Evolutionary conservation across 2,113 vertebrate genomes (phyloP).

Genomic region (Platichthys flesus): DNA sequence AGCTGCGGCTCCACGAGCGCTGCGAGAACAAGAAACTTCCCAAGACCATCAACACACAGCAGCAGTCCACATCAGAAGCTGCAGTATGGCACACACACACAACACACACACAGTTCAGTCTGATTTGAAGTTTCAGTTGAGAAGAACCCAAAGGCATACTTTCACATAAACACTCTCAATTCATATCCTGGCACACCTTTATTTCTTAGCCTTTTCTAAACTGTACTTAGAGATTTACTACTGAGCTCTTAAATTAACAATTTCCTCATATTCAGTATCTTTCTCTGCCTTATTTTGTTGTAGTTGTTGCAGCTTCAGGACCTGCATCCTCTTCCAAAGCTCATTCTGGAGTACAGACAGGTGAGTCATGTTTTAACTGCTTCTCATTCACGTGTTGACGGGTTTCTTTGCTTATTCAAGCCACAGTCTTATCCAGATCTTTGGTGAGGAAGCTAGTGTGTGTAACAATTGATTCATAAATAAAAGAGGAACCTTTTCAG

Average conservation of each 20-base stretch:
- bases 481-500: neutral
- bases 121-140: neutral
- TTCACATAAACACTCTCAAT: neutral
- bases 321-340: conserved; percentile 91
- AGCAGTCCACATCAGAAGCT: conserved; percentile 89
- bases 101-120: neutral
- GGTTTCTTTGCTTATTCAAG: neutral
- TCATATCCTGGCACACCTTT: neutral
- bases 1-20: conserved; percentile 86
- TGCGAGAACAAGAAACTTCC: conserved; percentile 84
- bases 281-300: conserved; percentile 44
- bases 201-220: neutral
- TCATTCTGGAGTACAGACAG: conserved; percentile 92
- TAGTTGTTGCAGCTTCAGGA: conserved; percentile 89
- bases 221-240: neutral
- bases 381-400: neutral
- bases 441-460: neutral
- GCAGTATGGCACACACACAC: conserved; percentile 77
- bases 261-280: neutral
- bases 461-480: neutral
- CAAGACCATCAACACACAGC: conserved; percentile 80
- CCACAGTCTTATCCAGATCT: too few species aligned
- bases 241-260: neutral
- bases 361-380: conserved; percentile 68
- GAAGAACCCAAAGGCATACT: neutral